Percentiles rank a stretch among this genome's conserved stretches.
phyloP scores from a whole-genome alignment of 2,888 invertebrate genomes.

The Agonopterix subpropinquella region DNA sequence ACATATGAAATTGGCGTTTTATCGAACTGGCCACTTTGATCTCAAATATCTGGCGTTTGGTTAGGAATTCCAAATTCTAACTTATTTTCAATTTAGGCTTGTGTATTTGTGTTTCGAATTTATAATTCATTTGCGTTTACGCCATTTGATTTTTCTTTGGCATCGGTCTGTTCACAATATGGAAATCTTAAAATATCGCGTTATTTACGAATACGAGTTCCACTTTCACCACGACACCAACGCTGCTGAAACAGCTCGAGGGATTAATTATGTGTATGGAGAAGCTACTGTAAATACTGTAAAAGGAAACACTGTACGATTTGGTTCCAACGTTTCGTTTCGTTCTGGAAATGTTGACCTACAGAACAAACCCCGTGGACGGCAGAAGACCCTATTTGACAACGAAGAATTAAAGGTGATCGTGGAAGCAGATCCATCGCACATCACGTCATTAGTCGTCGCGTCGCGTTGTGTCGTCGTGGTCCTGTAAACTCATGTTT shows the following conservation, averaged over 20 bases:
- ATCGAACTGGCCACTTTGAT: no score
- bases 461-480: no score
- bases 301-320: slow-evolving; percentile 1
- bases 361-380: no score
- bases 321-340: no score
- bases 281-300: slow-evolving; percentile 13
- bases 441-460: no score
- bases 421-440: not conserved
- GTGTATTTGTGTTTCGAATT: not conserved
- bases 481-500: no score
- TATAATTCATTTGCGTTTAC: not conserved
- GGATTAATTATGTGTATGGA: slow-evolving; percentile 9
- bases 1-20: not conserved
- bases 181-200: not conserved
- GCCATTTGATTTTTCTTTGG: no score
- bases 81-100: not conserved
- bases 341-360: no score
- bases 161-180: not conserved
- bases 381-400: no score
- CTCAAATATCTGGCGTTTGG: no score
- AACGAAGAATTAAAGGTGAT: no score
- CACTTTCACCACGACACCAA: not conserved
- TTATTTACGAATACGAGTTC: not conserved
- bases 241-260: slow-evolving; percentile 10
- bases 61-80: no score